These are phyloP conservation scores for Pogonocherus hispidulus DNA, from an alignment of 2,888 invertebrate genomes.

Conservation along the genomic window DNA sequence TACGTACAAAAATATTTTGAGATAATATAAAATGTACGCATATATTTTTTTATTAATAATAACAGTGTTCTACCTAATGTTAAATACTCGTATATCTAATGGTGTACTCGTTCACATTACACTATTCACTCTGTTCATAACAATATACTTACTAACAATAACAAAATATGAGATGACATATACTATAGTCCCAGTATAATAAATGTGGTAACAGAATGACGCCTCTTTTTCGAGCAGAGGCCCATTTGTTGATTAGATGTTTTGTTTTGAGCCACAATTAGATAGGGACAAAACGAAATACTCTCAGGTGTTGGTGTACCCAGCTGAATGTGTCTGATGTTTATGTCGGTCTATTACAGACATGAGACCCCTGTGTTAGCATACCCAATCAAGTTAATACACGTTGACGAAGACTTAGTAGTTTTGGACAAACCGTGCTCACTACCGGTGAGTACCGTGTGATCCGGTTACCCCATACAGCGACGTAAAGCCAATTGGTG, in stretches of 20 bases:
- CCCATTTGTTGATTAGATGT: constrained; percentile 45
- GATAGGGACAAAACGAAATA: constrained; percentile 38
- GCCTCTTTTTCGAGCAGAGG: constrained; percentile 47
- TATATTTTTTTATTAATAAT: too few species aligned
- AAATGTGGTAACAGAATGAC: constrained; percentile 24
- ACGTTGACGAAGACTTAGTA: constrained; percentile 86
- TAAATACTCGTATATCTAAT: not conserved
- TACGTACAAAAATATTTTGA: too few species aligned
- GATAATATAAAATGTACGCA: too few species aligned
- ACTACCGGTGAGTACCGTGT: constrained; percentile 81
- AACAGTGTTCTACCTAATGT: too few species aligned
- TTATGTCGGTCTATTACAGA: constrained; percentile 70
- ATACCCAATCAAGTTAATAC: constrained; percentile 84
- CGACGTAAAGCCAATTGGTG: constrained; percentile 17
- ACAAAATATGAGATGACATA: constrained; percentile 21
- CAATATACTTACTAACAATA: constrained; percentile 21
- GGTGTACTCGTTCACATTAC: not conserved
- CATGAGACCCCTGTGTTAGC: constrained; percentile 91
- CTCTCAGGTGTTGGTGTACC: constrained; percentile 41
- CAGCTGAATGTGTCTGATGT: constrained; percentile 47
- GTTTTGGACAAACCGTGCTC: constrained; percentile 93
- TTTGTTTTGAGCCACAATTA: constrained; percentile 31
- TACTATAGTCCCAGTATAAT: constrained; percentile 2
- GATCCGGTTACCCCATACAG: constrained; percentile 27
- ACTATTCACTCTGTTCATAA: not conserved